Base-by-base conservation (phyloP, 2,888 invertebrate genomes). In the Nephrotoma guestfalica region DNA sequence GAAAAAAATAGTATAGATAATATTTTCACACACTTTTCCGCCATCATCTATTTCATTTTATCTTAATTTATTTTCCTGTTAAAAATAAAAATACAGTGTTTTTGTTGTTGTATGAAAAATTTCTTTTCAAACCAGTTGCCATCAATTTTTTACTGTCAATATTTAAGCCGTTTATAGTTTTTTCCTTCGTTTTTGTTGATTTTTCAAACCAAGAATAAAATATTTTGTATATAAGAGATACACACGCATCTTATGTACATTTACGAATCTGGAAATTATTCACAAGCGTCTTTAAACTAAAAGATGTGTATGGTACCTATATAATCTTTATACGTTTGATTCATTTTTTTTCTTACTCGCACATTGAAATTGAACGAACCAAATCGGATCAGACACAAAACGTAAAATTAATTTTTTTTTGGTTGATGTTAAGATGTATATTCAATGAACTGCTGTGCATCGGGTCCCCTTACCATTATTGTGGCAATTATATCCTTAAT, bases 111-210 rank as follows among this genome's bases (percentile, higher is more conserved):
- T 71, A 71, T 71, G 71, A 71, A 71, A 71, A 71, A 71, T 71
- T 71, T 71, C 84, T 84, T 84, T 84, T 84, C 84, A 84, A 84
- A 84, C 84, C 84, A 84, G 84, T 84, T 84, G 84, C 84, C 84
- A 84, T 84, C 84, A 84, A 84, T 84, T 84, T 84, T 84, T 84
- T 84, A 84, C 41, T 84, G 84, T 84, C 84, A 84, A 84, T 84
- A 84, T 84, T 84, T 84, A 84, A 84, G 84, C 84, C 84, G 84
- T 84, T 84, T 84, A 84, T 84, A 84, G 84, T 84, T 84, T 84
- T 84, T 84, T 84, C 42, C 15, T 84, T 41, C 42, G 41, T 84
- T 84, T 83, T 84, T 84, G 41, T 84, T 84, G 84, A 84, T 84
- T 84, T 84, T 84, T 84, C 84, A 84, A 42, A 41, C 84, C 84